Evolutionary conservation across 2,888 invertebrate species (phyloP).

Genomic region (Polia nebulosa): DNA sequence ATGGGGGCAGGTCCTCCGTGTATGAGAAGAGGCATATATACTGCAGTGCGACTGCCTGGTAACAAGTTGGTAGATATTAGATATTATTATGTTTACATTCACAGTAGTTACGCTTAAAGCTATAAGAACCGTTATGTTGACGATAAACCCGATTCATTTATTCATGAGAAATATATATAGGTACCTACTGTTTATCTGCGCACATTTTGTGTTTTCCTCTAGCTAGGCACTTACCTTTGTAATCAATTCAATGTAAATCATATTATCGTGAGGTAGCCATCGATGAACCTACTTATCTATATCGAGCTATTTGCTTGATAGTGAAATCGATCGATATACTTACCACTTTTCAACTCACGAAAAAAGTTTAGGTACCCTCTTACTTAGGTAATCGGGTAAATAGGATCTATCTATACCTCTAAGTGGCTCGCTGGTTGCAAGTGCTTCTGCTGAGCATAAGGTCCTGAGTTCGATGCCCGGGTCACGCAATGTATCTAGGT

Average conservation of each 20-base stretch:
- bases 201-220: constrained; percentile 21
- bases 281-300: not conserved
- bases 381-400: not conserved
- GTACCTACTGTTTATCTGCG: constrained; percentile 25
- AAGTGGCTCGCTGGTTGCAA: no score
- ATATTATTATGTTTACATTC: no score
- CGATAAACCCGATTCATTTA: constrained; percentile 5
- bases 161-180: constrained; percentile 28
- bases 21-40: no score
- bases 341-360: not conserved
- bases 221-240: not conserved
- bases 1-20: no score
- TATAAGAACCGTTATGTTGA: constrained; percentile 16
- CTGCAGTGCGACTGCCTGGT: no score
- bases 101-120: not conserved
- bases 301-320: not conserved
- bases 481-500: no score
- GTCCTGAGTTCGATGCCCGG: no score
- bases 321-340: not conserved
- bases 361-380: no score
- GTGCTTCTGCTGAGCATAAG: no score
- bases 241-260: constrained; percentile 40
- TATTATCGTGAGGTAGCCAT: constrained; percentile 6
- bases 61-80: no score
- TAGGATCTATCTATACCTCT: not conserved